Percentiles rank a stretch among this genome's conserved stretches.
phyloP scores from a whole-genome alignment of 2,113 vertebrate species.

The Suncus etruscus region DNA sequence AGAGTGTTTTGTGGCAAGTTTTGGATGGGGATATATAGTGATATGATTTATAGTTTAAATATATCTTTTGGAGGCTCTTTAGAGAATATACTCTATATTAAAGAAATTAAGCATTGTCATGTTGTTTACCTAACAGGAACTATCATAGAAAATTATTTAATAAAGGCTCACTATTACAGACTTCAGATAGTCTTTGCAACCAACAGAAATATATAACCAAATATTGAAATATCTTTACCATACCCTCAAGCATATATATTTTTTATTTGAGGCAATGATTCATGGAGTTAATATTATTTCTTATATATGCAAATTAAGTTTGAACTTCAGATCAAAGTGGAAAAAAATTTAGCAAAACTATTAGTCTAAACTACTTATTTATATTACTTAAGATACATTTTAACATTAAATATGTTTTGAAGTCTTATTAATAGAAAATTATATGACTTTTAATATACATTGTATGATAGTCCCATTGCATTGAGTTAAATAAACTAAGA shows the following conservation, averaged over 20 bases:
- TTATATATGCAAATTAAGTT: conserved; percentile 18
- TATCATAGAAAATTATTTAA: neutral
- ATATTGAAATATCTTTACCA: neutral
- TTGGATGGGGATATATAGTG: neutral
- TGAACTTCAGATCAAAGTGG: conserved; percentile 23
- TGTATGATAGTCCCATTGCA: neutral
- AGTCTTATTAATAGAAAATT: neutral
- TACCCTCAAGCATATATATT: neutral
- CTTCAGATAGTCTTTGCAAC: conserved; percentile 8
- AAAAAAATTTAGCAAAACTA: neutral
- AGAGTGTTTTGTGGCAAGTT: neutral
- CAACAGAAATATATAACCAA: neutral
- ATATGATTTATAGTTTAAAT: conserved; percentile 42
- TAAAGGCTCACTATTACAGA: conserved; percentile 26
- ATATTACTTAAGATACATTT: conserved; percentile 4
- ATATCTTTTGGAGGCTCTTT: neutral
- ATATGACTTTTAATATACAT: neutral
- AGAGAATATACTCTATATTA: conserved; percentile 17
- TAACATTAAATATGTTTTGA: conserved; percentile 7
- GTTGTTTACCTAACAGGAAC: neutral
- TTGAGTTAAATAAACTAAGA: neutral
- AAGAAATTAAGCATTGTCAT: neutral
- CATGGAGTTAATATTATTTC: neutral
- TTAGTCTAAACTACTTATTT: conserved; percentile 2
- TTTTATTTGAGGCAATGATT: conserved; percentile 27